Evolutionary conservation across 2,113 vertebrate genomes (phyloP), one percentile per base, ranked within the genome.

Genomic region (Anguilla rostrata): DNA sequence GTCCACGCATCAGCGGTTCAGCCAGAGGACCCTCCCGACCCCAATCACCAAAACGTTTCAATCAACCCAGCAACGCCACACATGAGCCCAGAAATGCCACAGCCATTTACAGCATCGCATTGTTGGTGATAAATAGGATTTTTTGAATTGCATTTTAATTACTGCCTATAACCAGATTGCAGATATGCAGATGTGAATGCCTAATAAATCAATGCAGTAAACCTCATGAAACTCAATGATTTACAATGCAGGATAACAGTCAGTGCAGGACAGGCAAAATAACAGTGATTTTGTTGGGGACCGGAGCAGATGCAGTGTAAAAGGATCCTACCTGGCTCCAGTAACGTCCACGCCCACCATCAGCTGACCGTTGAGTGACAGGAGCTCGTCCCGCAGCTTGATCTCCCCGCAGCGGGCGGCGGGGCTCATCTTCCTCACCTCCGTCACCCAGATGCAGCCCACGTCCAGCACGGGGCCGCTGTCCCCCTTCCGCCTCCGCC

Each of bases 401-500:
- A 99, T 97, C 79, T 94, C 96, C 16, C 97, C 97, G 0, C 97
- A 98, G 85, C 92, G 93, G 0, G 97, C 96, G 0, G 97, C 97
- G 0, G 97, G 97, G 92, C 98, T 99, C 91, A 93, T 97, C 93
- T 97, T 99, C 93, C 95, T 96, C 90, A 99, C 95, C 90, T 99
- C 98, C 0, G 97, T 99, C 88, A 99, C 97, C 98, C 98, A 99
- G 91, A 99, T 98, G 90, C 97, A 98, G 79, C 98, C 98, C 0
- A 99, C 97, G 0, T 99, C 97, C 0, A 99, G 91, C 83, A 99
- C 93, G 0, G 97, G 97, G 0, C 96, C 96, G 87, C 95, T 97
- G 87, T 96, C 94, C 0, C 92, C 95, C 88, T 96, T 97, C 87
- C 95, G 95, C 40, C 93, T 92, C 82, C 94, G 92, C 91, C 97